A percentile compares a stretch with the other conserved stretches of the same genome.
These are phyloP conservation scores for Smithornis capensis DNA, from an alignment of 2,113 vertebrate species.

Conservation along the genomic window DNA sequence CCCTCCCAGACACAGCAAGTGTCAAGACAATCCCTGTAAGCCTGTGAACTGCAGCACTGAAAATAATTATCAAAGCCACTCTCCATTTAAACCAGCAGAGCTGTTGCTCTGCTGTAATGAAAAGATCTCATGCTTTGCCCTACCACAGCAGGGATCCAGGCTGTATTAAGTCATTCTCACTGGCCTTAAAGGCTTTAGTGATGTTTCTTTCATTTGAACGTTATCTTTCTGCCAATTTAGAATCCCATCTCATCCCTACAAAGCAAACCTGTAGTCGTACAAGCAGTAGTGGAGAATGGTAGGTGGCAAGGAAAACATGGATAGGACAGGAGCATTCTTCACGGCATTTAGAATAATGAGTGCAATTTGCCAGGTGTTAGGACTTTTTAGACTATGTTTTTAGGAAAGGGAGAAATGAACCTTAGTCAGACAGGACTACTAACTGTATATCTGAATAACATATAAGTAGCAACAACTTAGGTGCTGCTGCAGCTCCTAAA, in stretches of 20 bases:
- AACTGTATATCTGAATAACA: neutral
- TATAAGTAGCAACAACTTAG: neutral
- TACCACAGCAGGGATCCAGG: neutral
- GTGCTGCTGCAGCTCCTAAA: neutral
- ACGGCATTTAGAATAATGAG: neutral
- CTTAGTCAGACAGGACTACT: neutral
- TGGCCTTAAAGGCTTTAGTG: neutral
- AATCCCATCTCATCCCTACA: constrained; percentile 6
- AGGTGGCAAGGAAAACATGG: neutral
- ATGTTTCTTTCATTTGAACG: neutral
- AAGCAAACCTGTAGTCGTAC: neutral
- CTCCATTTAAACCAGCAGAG: neutral
- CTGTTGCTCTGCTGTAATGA: neutral
- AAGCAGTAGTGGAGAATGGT: neutral
- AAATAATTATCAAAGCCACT: neutral
- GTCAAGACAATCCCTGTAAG: neutral
- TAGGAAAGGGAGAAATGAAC: neutral
- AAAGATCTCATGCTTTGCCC: constrained; percentile 11
- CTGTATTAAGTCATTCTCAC: constrained; percentile 8
- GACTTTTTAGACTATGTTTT: neutral
- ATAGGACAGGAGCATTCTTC: neutral
- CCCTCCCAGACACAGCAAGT: neutral
- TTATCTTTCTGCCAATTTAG: constrained; percentile 30
- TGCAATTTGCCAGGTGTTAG: neutral
- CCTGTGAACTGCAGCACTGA: neutral